phyloP scores from a whole-genome alignment of 2,113 vertebrate genomes.

The Dasyurus viverrinus region DNA sequence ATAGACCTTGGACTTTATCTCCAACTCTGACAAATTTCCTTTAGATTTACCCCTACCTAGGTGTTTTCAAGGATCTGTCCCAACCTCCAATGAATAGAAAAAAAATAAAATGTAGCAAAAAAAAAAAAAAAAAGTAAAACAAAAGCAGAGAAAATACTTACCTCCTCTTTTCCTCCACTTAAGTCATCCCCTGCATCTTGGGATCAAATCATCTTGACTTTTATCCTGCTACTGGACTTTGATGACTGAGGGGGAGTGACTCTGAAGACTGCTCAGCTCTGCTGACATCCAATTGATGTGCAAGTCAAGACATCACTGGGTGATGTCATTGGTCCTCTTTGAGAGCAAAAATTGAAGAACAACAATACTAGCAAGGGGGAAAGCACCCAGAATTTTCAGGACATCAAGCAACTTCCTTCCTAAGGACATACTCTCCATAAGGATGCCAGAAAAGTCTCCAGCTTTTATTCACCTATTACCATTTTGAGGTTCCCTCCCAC shows the following conservation, averaged over 20 bases:
- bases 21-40: not conserved
- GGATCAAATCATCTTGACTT: not conserved
- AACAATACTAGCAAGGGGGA: not conserved
- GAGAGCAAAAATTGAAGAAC: not conserved
- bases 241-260: not conserved
- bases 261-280: not conserved
- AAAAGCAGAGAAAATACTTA: not conserved
- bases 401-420: not conserved
- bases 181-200: not conserved
- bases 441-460: not conserved
- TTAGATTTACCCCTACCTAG: not conserved
- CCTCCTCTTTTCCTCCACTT: not conserved
- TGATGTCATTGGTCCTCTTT: not conserved
- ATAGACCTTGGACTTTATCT: not conserved
- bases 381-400: not conserved
- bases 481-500: not conserved
- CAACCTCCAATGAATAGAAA: not conserved
- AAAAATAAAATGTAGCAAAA: not conserved
- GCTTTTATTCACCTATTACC: not conserved
- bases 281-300: not conserved
- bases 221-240: not conserved
- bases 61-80: not conserved
- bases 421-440: not conserved
- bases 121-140: not conserved
- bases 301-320: not conserved